A percentile compares a stretch with the other conserved stretches of the same genome.
phyloP scores from a whole-genome alignment of 1,140 invertebrate species.

The Batillaria attramentaria region DNA sequence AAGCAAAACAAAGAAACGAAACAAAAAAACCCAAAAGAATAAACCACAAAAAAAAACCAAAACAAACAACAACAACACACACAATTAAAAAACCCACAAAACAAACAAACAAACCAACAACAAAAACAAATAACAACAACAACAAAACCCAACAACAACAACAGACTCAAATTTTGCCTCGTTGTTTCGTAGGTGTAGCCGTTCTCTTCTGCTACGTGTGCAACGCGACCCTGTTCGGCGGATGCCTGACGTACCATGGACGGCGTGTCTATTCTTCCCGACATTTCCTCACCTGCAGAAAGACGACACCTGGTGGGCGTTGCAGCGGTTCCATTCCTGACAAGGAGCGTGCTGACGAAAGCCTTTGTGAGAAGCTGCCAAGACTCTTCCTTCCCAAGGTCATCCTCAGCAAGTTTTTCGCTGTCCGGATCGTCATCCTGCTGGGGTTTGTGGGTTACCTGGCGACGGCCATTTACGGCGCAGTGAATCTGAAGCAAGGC shows the following conservation, averaged over 20 bases:
- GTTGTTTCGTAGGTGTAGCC: slow-evolving; percentile 80
- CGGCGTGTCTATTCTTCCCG: slow-evolving; percentile 81
- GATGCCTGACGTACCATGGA: slow-evolving; percentile 90
- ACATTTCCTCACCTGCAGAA: slow-evolving; percentile 26
- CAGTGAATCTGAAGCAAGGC: slow-evolving; percentile 87
- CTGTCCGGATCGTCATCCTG: slow-evolving; percentile 78
- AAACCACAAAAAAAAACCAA: too few species aligned
- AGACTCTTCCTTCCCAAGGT: neutral
- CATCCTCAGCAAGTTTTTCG: slow-evolving; percentile 74
- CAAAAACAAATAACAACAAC: too few species aligned
- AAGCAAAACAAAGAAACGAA: too few species aligned
- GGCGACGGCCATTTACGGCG: slow-evolving; percentile 88
- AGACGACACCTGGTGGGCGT: too few species aligned
- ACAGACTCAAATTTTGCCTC: too few species aligned
- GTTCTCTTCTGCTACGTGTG: slow-evolving; percentile 94
- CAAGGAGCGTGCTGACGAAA: neutral
- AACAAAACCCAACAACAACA: too few species aligned
- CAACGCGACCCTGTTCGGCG: slow-evolving; percentile 95
- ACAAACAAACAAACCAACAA: too few species aligned
- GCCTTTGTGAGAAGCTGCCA: neutral
- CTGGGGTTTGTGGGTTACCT: slow-evolving; percentile 87
- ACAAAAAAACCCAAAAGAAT: too few species aligned
- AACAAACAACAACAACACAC: too few species aligned
- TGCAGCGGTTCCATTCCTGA: neutral
- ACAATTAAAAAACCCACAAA: too few species aligned